A percentile compares a stretch with the other conserved stretches of the same genome.
phyloP scores from a whole-genome alignment of 2,888 invertebrate species.

The Tenodera sinensis region DNA sequence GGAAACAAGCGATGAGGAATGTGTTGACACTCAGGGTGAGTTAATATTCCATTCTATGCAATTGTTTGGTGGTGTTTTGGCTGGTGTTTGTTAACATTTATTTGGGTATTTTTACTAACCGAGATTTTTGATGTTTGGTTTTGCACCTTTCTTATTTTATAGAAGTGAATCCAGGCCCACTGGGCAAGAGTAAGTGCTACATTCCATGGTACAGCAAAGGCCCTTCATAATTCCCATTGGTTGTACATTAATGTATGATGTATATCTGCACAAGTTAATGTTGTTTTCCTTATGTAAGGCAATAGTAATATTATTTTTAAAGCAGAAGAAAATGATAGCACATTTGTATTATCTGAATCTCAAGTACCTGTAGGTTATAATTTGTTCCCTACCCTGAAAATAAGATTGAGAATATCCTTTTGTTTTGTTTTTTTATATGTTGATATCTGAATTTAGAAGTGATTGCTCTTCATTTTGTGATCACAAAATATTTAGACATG shows the following conservation, averaged over 20 bases:
- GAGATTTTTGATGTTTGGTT: background rate
- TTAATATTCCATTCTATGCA: conserved; percentile 22
- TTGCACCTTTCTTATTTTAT: background rate
- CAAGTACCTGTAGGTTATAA: background rate
- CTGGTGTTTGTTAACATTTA: too few species aligned
- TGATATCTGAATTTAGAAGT: too few species aligned
- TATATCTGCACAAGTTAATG: too few species aligned
- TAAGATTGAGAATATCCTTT: background rate
- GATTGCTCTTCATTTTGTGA: too few species aligned
- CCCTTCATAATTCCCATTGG: background rate
- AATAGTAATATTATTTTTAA: background rate
- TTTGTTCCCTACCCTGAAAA: background rate
- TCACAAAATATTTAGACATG: background rate
- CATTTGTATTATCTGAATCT: background rate
- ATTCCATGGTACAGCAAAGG: background rate
- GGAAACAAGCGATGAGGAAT: conserved; percentile 58
- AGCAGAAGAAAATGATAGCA: background rate
- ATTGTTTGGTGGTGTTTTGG: background rate
- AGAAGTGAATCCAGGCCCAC: background rate
- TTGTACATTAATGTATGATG: too few species aligned
- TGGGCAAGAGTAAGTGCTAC: background rate
- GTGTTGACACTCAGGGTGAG: conserved; percentile 55
- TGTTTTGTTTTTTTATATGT: background rate
- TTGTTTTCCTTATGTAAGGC: background rate
- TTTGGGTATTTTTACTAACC: too few species aligned